Conservation (phyloP, 2,113 vertebrate genomes). For the Pituophis catenifer region DNA sequence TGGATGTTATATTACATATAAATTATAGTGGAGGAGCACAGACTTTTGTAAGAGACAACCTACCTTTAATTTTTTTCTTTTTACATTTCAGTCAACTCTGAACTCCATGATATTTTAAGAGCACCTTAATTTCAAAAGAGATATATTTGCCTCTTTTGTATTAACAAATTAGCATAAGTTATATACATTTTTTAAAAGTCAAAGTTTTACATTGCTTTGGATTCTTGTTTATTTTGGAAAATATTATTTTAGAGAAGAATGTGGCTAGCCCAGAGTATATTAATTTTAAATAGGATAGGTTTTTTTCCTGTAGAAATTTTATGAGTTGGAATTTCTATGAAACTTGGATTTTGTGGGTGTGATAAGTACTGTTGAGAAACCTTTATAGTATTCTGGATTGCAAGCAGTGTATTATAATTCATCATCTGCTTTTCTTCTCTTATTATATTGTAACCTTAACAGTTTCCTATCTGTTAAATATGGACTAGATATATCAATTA, state of each 20-base stretch:
- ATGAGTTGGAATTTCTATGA: neutral
- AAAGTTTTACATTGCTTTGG: neutral
- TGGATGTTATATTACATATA: conserved; percentile 72
- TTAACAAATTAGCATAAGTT: neutral
- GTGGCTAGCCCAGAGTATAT: neutral
- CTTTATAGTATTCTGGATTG: neutral
- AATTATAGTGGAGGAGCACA: conserved; percentile 65
- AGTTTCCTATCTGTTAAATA: neutral
- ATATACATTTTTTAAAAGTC: neutral
- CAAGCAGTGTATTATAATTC: neutral
- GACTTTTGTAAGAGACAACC: conserved; percentile 54
- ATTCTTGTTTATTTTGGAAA: neutral
- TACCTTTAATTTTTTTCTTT: neutral
- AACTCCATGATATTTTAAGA: neutral
- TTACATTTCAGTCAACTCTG: neutral
- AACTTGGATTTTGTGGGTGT: neutral
- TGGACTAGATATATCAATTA: neutral
- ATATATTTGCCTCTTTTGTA: neutral
- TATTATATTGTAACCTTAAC: neutral
- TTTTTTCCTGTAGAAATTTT: neutral
- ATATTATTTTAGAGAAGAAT: neutral
- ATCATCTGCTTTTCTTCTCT: neutral
- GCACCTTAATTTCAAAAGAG: too few species aligned
- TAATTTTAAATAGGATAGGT: neutral
- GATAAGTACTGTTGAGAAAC: neutral